phyloP scores from a whole-genome alignment of 2,888 invertebrate genomes.

The Cryptophagus acutangulus region DNA sequence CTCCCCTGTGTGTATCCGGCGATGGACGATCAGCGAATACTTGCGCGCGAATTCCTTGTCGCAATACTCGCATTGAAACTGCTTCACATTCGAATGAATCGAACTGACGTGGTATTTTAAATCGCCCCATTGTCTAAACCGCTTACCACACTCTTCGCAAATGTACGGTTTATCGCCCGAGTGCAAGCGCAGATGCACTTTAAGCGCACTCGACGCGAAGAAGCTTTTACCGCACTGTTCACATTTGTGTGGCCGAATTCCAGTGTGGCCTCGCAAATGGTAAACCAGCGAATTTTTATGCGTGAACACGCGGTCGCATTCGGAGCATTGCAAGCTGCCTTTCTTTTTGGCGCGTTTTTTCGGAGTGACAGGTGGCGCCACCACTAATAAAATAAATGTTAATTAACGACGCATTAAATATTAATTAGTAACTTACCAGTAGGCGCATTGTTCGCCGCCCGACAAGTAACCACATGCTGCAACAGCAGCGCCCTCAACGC shows the following conservation, averaged over 20 bases:
- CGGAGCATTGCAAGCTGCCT: constrained; percentile 50
- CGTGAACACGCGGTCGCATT: constrained; percentile 70
- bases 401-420: not conserved
- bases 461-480: constrained; percentile 45
- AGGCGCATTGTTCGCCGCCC: constrained; percentile 35
- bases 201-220: constrained; percentile 75
- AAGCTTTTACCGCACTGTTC: constrained; percentile 77
- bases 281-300: constrained; percentile 82
- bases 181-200: constrained; percentile 77
- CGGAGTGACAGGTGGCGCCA: constrained; percentile 31
- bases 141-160: constrained; percentile 71
- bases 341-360: constrained; percentile 41
- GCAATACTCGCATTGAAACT: constrained; percentile 84
- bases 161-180: constrained; percentile 81
- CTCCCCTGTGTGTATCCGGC: constrained; percentile 62
- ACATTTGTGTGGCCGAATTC: constrained; percentile 72
- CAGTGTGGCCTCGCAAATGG: constrained; percentile 71
- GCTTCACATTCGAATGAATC: constrained; percentile 73
- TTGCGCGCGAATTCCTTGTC: constrained; percentile 84
- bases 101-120: constrained; percentile 81
- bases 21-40: constrained; percentile 79
- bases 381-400: not conserved
- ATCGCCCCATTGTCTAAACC: constrained; percentile 85
- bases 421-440: constrained; percentile 27
- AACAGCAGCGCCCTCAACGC: constrained; percentile 41